phyloP scores from a whole-genome alignment of 2,113 vertebrate genomes.

The Prinia subflava region DNA sequence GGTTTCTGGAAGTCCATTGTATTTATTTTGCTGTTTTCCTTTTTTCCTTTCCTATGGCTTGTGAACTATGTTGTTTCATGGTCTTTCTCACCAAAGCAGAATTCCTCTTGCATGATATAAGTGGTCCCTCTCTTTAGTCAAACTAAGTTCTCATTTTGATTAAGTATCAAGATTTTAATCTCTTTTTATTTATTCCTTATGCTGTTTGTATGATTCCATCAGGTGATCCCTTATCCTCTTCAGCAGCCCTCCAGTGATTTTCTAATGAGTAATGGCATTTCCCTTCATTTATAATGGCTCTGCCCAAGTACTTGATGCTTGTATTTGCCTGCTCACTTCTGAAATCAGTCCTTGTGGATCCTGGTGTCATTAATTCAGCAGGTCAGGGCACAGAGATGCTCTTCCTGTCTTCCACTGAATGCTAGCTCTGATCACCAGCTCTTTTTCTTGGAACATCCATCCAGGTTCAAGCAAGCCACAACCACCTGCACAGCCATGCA shows the following conservation, averaged over 20 bases:
- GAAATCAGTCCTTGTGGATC: neutral
- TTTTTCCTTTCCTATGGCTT: slow-evolving; percentile 30
- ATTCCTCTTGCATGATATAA: slow-evolving; percentile 39
- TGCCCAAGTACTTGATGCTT: neutral
- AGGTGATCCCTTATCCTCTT: neutral
- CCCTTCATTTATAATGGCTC: neutral
- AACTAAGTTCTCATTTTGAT: neutral
- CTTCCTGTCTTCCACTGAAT: neutral
- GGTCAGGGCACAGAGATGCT: neutral
- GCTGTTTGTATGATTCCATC: neutral
- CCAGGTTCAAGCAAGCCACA: neutral
- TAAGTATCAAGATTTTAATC: neutral
- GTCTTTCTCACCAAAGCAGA: slow-evolving; percentile 26
- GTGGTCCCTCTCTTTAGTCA: neutral
- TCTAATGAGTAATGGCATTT: neutral
- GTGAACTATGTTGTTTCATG: slow-evolving; percentile 43
- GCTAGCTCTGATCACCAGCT: neutral
- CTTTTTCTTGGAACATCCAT: neutral
- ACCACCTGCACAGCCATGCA: neutral
- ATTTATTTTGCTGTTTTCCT: slow-evolving; percentile 52
- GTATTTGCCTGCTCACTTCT: neutral
- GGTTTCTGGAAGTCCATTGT: slow-evolving; percentile 63
- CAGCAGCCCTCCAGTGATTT: neutral
- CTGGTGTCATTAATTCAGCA: neutral
- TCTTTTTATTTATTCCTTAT: neutral